A percentile compares a stretch with the other conserved stretches of the same genome.
Evolutionary conservation across 2,888 invertebrate species (phyloP).

Genomic region (Yponomeuta malinellus): DNA sequence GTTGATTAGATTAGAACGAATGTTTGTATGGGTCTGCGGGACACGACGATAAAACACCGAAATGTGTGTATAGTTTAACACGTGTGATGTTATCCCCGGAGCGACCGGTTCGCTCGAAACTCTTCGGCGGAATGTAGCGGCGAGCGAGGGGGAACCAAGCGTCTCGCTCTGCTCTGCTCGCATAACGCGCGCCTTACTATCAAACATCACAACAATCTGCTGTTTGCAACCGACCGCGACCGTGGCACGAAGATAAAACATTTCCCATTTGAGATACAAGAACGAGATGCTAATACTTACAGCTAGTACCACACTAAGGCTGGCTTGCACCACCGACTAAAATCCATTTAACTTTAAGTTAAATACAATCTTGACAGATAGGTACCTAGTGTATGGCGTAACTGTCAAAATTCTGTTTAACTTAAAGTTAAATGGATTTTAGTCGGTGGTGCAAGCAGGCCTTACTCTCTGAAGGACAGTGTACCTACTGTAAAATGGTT

Average conservation of each 20-base stretch:
- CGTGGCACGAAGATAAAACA: neutral
- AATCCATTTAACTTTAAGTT: no score
- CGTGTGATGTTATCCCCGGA: conserved; percentile 34
- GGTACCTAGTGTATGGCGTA: no score
- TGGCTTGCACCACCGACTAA: no score
- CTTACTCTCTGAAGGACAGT: conserved; percentile 15
- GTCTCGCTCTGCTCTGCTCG: neutral
- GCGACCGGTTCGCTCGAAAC: conserved; percentile 46
- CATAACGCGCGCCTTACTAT: neutral
- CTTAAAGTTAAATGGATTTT: no score
- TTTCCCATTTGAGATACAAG: neutral
- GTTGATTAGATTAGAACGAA: conserved; percentile 17
- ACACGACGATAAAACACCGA: conserved; percentile 26
- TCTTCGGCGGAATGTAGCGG: conserved; percentile 48
- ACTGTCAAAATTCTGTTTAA: no score
- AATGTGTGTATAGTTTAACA: conserved; percentile 32
- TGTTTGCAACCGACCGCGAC: neutral
- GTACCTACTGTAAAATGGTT: conserved; percentile 31
- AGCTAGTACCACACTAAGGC: neutral
- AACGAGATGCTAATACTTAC: neutral
- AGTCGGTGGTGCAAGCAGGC: no score
- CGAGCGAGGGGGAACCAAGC: conserved; percentile 20
- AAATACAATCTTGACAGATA: no score
- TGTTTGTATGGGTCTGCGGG: conserved; percentile 23
- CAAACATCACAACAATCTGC: neutral